These are phyloP conservation scores for Athrips mouffetella DNA, from an alignment of 2,888 invertebrate species.

Conservation along the genomic window DNA sequence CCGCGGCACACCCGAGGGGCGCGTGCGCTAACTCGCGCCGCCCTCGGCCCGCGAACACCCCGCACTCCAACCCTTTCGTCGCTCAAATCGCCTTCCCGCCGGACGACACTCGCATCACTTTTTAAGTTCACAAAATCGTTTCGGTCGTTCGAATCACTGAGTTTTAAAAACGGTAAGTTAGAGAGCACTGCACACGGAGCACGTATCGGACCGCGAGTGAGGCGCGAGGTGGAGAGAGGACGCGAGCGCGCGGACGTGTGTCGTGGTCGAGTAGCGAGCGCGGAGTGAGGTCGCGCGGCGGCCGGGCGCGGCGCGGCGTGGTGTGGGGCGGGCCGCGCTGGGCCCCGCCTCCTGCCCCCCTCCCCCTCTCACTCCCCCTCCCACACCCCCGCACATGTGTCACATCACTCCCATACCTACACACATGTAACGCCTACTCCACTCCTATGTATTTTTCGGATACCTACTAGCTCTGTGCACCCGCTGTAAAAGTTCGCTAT, in stretches of 20 bases:
- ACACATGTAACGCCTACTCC: constrained; percentile 69
- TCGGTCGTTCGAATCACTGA: constrained; percentile 35
- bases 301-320: constrained; percentile 55
- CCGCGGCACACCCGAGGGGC: constrained; percentile 38
- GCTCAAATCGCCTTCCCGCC: constrained; percentile 60
- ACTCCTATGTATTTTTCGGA: constrained; percentile 59
- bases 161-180: constrained; percentile 44
- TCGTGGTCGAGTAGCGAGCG: constrained; percentile 55
- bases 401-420: constrained; percentile 64
- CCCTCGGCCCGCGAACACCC: constrained; percentile 62
- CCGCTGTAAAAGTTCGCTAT: background rate
- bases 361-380: constrained; percentile 32
- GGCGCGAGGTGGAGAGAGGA: constrained; percentile 35
- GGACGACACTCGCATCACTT: constrained; percentile 58
- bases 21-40: constrained; percentile 70
- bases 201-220: constrained; percentile 20
- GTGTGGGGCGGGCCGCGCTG: constrained; percentile 51
- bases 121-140: constrained; percentile 32
- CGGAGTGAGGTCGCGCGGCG: constrained; percentile 45
- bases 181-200: constrained; percentile 18
- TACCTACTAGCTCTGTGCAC: constrained; percentile 40
- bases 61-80: constrained; percentile 68
- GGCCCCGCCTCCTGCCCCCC: constrained; percentile 44
- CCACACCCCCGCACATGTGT: constrained; percentile 50
- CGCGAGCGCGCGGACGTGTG: constrained; percentile 53